phyloP scores from a whole-genome alignment of 2,797 vertebrate species.

The Gambelia wislizenii region DNA sequence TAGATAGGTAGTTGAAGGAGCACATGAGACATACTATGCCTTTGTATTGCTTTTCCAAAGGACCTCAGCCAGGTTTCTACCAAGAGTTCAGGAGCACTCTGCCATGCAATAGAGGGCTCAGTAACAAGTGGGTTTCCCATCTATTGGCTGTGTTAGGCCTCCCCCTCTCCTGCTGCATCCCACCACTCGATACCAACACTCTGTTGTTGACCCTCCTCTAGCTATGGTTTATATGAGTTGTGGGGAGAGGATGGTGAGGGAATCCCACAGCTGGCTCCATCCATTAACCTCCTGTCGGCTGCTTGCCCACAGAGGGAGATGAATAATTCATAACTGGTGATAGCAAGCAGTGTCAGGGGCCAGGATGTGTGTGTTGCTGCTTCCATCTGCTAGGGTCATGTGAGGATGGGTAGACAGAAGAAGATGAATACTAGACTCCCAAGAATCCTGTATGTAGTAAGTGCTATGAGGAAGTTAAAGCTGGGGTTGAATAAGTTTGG shows the following conservation, averaged over 20 bases:
- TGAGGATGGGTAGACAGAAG: not conserved
- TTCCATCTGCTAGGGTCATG: constrained; percentile 16
- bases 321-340: constrained; percentile 29
- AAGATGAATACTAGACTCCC: not conserved
- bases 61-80: not conserved
- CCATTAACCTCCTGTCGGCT: constrained; percentile 31
- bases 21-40: not conserved
- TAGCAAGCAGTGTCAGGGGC: constrained; percentile 5
- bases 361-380: not conserved
- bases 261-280: constrained; percentile 27
- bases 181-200: not conserved
- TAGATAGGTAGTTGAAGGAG: not conserved
- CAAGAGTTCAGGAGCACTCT: not conserved
- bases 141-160: not conserved
- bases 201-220: not conserved
- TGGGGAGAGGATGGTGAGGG: not conserved
- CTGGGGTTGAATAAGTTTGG: not conserved
- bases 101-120: not conserved
- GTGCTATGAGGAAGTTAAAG: not conserved
- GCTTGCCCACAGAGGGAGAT: constrained; percentile 7
- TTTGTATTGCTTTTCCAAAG: not conserved
- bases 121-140: not conserved
- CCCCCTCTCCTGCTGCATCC: not conserved
- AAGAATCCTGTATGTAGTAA: not conserved
- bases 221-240: constrained; percentile 1